phyloP scores from a whole-genome alignment of 1,140 invertebrate species.

The Drosophila punjabiensis region DNA sequence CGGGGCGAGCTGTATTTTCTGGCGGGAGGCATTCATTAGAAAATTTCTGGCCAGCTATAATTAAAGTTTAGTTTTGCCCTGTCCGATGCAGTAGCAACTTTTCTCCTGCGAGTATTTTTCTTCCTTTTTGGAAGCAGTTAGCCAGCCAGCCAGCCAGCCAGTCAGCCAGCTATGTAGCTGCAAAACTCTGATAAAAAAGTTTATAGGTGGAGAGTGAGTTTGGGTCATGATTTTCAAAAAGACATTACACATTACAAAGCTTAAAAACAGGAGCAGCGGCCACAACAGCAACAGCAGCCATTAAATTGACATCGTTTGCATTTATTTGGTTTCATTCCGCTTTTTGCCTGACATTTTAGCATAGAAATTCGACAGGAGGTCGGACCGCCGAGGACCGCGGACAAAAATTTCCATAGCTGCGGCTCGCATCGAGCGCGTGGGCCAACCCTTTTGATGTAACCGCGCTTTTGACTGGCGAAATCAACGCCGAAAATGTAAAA shows the following conservation, averaged over 20 bases:
- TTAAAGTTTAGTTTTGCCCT: slow-evolving; percentile 80
- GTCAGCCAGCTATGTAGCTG: slow-evolving; percentile 48
- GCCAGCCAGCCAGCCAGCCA: slow-evolving; percentile 30
- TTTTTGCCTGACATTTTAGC: slow-evolving; percentile 75
- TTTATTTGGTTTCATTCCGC: slow-evolving; percentile 76
- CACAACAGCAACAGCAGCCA: slow-evolving; percentile 71
- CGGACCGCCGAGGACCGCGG: slow-evolving; percentile 18
- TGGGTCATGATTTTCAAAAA: slow-evolving; percentile 63
- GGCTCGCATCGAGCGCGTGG: slow-evolving; percentile 39
- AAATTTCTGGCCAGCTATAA: slow-evolving; percentile 75
- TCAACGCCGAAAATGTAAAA: slow-evolving; percentile 64
- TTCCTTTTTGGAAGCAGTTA: slow-evolving; percentile 14
- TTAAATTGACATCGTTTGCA: slow-evolving; percentile 82
- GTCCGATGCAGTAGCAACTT: slow-evolving; percentile 75
- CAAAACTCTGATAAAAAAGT: slow-evolving; percentile 70
- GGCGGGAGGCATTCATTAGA: slow-evolving; percentile 67
- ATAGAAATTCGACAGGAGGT: slow-evolving; percentile 79
- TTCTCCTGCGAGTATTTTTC: slow-evolving; percentile 36
- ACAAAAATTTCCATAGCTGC: slow-evolving; percentile 77
- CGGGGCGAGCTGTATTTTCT: slow-evolving; percentile 12
- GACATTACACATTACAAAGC: slow-evolving; percentile 70
- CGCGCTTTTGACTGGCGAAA: slow-evolving; percentile 75
- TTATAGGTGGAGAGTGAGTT: slow-evolving; percentile 53
- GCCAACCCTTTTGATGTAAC: slow-evolving; percentile 81
- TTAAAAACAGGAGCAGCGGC: slow-evolving; percentile 36